Percentiles rank a stretch among this genome's conserved stretches.
phyloP scores from a whole-genome alignment of 1,140 invertebrate species.

The Pogonognathellus flavescens region DNA sequence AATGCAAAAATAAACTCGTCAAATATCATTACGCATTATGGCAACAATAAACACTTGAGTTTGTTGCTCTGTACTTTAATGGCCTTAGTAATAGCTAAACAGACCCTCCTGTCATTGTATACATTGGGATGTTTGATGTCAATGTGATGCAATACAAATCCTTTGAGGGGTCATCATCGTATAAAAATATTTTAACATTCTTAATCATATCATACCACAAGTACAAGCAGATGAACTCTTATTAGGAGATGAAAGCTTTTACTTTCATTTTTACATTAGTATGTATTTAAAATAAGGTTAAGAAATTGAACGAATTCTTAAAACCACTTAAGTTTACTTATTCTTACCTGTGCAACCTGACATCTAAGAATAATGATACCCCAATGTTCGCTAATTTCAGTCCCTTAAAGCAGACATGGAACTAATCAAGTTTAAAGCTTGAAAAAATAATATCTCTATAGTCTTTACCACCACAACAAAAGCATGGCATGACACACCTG shows the following conservation, averaged over 20 bases:
- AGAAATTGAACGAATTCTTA: not conserved
- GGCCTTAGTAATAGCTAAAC: slow-evolving; percentile 4
- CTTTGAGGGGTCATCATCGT: not conserved
- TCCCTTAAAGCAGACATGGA: too few species aligned
- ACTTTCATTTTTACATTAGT: slow-evolving; percentile 29
- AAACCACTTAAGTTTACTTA: not conserved
- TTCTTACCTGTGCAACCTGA: too few species aligned
- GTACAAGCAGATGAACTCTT: not conserved
- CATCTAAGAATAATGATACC: too few species aligned
- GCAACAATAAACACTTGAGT: slow-evolving; percentile 15
- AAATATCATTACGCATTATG: slow-evolving; percentile 46
- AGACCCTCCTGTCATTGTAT: slow-evolving; percentile 43
- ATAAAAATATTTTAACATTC: slow-evolving; percentile 33
- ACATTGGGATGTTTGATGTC: not conserved
- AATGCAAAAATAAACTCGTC: slow-evolving; percentile 42
- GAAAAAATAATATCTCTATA: too few species aligned
- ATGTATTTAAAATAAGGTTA: slow-evolving; percentile 4
- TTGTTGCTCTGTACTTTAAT: slow-evolving; percentile 18
- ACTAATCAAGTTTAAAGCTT: too few species aligned
- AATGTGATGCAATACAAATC: slow-evolving; percentile 11
- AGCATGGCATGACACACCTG: too few species aligned
- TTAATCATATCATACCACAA: not conserved
- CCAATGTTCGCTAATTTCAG: too few species aligned
- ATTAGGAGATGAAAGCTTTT: slow-evolving; percentile 25
- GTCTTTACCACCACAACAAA: too few species aligned